Conservation (phyloP, 2,113 vertebrate species). For the Ancistrus triradiatus region DNA sequence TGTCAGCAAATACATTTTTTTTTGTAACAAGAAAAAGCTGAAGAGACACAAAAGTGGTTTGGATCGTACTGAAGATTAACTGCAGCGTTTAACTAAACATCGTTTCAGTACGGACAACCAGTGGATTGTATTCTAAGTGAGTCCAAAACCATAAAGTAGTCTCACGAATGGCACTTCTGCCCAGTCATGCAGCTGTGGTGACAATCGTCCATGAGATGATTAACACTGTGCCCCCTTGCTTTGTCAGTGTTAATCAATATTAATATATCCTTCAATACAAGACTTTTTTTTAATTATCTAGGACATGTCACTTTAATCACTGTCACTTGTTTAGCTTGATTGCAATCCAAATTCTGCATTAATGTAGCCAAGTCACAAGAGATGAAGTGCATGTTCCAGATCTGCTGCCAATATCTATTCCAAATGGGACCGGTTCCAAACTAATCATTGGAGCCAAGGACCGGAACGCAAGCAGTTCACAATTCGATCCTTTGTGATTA, state of each 20-base stretch:
- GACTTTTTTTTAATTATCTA: slow-evolving; percentile 22
- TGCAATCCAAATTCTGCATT: slow-evolving; percentile 22
- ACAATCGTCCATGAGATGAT: slow-evolving; percentile 13
- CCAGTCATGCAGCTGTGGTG: background rate
- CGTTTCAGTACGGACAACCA: background rate
- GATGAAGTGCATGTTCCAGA: slow-evolving; percentile 15
- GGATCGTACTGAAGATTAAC: background rate
- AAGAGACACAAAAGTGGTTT: background rate
- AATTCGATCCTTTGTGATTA: slow-evolving; percentile 28
- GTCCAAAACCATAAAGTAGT: background rate
- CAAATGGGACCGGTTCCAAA: slow-evolving; percentile 23
- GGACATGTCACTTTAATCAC: slow-evolving; percentile 29
- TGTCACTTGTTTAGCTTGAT: slow-evolving; percentile 29
- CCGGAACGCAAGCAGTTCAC: slow-evolving; percentile 19
- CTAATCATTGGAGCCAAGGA: slow-evolving; percentile 7
- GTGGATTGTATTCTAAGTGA: too few species aligned
- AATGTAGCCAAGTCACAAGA: slow-evolving; percentile 23
- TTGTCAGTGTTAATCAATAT: slow-evolving; percentile 9
- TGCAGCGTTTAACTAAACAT: background rate
- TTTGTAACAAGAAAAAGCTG: background rate
- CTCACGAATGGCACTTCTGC: slow-evolving; percentile 2
- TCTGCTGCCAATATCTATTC: slow-evolving; percentile 21
- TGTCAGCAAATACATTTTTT: slow-evolving; percentile 17
- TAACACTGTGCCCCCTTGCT: slow-evolving; percentile 1
- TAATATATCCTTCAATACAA: slow-evolving; percentile 5